Evolutionary conservation across 2,888 invertebrate genomes (phyloP), one percentile per base, ranked within the genome.

Genomic region (Alloscopus bannaensis): DNA sequence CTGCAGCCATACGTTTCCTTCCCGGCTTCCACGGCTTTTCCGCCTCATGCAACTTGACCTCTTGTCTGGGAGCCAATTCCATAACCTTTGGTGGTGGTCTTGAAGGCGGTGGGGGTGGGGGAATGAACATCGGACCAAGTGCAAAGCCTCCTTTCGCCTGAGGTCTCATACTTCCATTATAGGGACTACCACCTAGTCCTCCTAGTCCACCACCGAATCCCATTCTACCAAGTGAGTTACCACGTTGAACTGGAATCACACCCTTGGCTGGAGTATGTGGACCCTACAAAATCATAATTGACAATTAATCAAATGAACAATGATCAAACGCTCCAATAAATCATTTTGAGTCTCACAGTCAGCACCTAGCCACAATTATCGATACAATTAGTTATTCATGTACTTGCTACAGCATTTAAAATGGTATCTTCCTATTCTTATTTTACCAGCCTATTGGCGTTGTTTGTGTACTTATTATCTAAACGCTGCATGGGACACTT

Each of bases 21-120:
- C 92, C 90, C 0, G 97, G 97, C 87, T 93, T 94, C 97, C 97
- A 98, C 0, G 97, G 97, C 87, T 97, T 96, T 87, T 95, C 94
- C 40, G 93, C 91, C 88, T 94, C 94, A 87, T 94, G 94, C 1
- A 97, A 89, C 88, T 95, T 94, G 0, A 95, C 94, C 86, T 96
- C 95, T 86, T 94, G 93, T 71, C 85, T 84, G 31, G 87, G 87
- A n/a, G 87, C 81, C 3, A 85, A 76, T 31, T 88, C 88, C 45
- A 88, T 84, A 59, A 86, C 87, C 45, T 85, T 85, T 1, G 86
- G 86, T 13, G 75, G 69, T 16, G 71, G 60, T 26, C 72, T 68
- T 11, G 76, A 69, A 20, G 73, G 40, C 28, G 83, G 80, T 36
- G 84, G 82, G 6, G 84, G 82, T 8, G 84, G 86, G 0, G 85